Conservation (phyloP, 2,888 invertebrate species). For the Ophioninae sp. region DNA sequence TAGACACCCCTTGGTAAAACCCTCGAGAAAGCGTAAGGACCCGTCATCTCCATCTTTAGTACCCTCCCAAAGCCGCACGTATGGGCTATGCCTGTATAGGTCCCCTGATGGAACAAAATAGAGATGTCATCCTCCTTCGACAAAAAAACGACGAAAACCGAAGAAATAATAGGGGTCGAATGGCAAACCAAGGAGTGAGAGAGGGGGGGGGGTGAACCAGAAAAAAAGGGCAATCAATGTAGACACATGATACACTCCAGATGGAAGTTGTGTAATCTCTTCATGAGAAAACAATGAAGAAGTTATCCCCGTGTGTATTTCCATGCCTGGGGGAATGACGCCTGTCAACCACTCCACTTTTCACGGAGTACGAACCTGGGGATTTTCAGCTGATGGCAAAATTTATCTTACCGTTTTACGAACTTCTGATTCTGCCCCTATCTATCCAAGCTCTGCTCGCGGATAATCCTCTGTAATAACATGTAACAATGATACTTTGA, state of each 20-base stretch:
- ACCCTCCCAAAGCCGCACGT: slow-evolving; percentile 23
- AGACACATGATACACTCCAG: slow-evolving; percentile 38
- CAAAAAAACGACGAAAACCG: slow-evolving; percentile 25
- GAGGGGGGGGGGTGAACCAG: neutral
- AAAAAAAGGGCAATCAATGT: slow-evolving; percentile 42
- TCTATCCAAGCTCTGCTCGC: neutral
- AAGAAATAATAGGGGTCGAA: slow-evolving; percentile 17
- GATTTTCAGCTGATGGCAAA: neutral
- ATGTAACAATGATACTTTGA: neutral
- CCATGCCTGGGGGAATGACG: neutral
- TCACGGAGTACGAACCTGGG: neutral
- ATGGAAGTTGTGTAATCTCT: slow-evolving; percentile 36
- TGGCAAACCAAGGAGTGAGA: neutral
- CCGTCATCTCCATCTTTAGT: slow-evolving; percentile 49
- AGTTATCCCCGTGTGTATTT: slow-evolving; percentile 18
- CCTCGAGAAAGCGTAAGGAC: slow-evolving; percentile 55
- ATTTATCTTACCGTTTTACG: slow-evolving; percentile 2
- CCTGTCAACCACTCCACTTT: neutral
- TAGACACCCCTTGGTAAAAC: slow-evolving; percentile 39
- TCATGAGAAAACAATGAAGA: slow-evolving; percentile 33
- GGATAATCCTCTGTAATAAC: neutral
- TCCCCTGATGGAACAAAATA: slow-evolving; percentile 12
- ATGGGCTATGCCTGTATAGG: neutral
- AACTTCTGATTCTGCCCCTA: slow-evolving; percentile 17
- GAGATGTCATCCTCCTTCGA: slow-evolving; percentile 33